A percentile compares a stretch with the other conserved stretches of the same genome.
These are phyloP conservation scores for Embidobia sp. DNA, from an alignment of 2,888 invertebrate genomes.

Conservation along the genomic window DNA sequence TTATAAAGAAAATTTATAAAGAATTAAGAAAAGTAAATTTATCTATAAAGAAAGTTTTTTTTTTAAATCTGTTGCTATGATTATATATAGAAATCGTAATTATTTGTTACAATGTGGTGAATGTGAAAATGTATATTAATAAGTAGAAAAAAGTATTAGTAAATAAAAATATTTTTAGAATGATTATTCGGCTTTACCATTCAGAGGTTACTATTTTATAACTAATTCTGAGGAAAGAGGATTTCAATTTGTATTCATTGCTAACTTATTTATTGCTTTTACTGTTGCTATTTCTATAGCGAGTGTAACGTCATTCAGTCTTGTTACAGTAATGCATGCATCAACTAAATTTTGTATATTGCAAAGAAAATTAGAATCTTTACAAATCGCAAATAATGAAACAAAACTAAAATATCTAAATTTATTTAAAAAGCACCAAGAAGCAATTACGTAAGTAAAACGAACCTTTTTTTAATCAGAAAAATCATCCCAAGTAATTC, in stretches of 20 bases:
- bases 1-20: no score
- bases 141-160: no score
- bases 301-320: slow-evolving; percentile 72
- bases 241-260: slow-evolving; percentile 69
- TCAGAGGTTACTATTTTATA: slow-evolving; percentile 71
- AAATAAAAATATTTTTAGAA: no score
- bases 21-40: no score
- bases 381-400: slow-evolving; percentile 63
- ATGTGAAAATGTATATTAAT: no score
- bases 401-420: slow-evolving; percentile 39
- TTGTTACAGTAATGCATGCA: slow-evolving; percentile 73
- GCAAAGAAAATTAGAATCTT: slow-evolving; percentile 65
- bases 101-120: no score
- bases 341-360: slow-evolving; percentile 74
- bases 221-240: slow-evolving; percentile 69
- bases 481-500: no score
- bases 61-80: no score
- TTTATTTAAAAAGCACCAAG: slow-evolving; percentile 73
- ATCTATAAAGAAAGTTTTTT: no score
- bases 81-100: no score
- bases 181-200: slow-evolving; percentile 67
- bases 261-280: slow-evolving; percentile 65
- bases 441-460: slow-evolving; percentile 73
- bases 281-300: slow-evolving; percentile 69
- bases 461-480: no score